Base-by-base conservation (phyloP, 2,113 vertebrate genomes). In the Mellivora capensis region DNA sequence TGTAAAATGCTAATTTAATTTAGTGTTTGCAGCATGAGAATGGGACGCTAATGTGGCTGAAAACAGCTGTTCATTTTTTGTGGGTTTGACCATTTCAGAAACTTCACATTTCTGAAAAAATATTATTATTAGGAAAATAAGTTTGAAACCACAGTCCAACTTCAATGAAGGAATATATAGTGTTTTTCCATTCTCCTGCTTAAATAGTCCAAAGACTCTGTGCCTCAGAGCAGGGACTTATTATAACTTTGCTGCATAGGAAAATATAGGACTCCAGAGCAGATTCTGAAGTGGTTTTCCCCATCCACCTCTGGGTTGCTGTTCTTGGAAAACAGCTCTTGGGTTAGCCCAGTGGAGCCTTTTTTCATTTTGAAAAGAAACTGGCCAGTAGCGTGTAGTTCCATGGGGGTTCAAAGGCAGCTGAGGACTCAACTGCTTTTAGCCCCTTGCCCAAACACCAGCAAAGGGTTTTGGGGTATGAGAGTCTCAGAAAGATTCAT, bases 1-100 rank as follows among this genome's bases (percentile, higher is more conserved):
- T 97, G 61, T 98, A 98, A 98, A 97, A 95, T 69, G 44, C 18
- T 98, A 98, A 98, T 98, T 96, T 96, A 97, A 98, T 98, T 98
- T 95, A 97, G 95, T 95, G 95, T 97, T 98, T 96, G 97, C 93
- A 98, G 96, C 96, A 82, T 95, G 95, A 94, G 98, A 98, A 96
- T 91, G 71, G 95, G 97, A 97, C 97, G 0, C 0, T 89, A 90
- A 49, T 94, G 86, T 97, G 96, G 97, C 94, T 94, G 98, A 96
- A 96, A 98, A 88, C 93, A 98, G 95, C 91, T 76, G 71, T 96
- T 97, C 97, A 90, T 96, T 96, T 96, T 96, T 95, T 87, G 77
- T 95, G 93, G 98, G 93, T 98, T 98, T 97, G 96, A 84, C 80
- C 90, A 95, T 97, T 97, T 98, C 91, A 96, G 91, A 95, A 97